Evolutionary conservation across 2,113 vertebrate genomes (phyloP).

Genomic region (Noturus placidus): DNA sequence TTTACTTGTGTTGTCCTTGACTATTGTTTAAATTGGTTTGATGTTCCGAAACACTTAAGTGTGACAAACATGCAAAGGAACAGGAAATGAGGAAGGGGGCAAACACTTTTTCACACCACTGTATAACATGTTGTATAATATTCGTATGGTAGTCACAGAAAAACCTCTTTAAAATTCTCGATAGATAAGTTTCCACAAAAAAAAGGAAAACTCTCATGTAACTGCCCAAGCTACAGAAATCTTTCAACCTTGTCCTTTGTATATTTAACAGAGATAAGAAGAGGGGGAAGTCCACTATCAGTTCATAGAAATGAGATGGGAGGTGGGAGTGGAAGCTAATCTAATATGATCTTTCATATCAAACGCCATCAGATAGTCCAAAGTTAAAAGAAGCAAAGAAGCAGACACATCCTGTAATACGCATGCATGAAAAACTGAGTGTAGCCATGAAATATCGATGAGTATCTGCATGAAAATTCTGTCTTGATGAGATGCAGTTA

Average conservation of each 20-base stretch:
- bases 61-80: too few relatives aligned
- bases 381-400: constrained; percentile 3
- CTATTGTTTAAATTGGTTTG: too few relatives aligned
- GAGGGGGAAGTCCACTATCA: constrained; percentile 54
- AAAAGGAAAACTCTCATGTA: constrained; percentile 49
- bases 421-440: background rate
- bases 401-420: background rate
- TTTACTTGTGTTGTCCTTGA: too few relatives aligned
- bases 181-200: constrained; percentile 18
- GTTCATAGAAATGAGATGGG: constrained; percentile 43
- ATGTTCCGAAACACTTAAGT: too few relatives aligned
- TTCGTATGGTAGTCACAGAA: background rate
- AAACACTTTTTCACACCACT: too few relatives aligned
- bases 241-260: constrained; percentile 70
- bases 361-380: constrained; percentile 13
- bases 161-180: background rate
- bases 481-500: background rate
- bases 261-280: constrained; percentile 73
- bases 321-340: constrained; percentile 25
- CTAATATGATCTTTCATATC: constrained; percentile 14
- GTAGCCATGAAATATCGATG: background rate
- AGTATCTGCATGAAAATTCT: background rate
- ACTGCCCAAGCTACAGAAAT: constrained; percentile 62
- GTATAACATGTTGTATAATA: background rate
- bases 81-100: too few relatives aligned